Percentiles rank a stretch among this genome's conserved stretches.
These are phyloP conservation scores for Nycticebus coucang DNA, from an alignment of 2,113 vertebrate species.

Conservation along the genomic window DNA sequence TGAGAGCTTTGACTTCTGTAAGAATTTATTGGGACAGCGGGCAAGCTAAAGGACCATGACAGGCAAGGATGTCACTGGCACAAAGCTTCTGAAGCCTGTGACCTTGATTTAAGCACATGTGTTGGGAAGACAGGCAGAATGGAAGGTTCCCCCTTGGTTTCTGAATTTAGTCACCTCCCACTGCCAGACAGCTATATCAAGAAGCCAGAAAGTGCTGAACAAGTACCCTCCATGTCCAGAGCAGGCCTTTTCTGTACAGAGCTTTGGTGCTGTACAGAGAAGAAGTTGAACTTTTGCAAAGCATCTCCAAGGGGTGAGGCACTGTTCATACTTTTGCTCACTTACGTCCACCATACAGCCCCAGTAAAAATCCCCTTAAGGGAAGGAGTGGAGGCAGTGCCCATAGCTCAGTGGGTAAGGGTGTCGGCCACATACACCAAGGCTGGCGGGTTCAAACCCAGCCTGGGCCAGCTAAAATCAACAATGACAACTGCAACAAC, in stretches of 20 bases:
- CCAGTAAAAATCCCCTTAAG: background rate
- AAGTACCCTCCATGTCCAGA: background rate
- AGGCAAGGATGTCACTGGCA: background rate
- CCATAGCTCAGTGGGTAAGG: too few relatives aligned
- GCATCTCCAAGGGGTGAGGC: background rate
- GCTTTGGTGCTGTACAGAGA: background rate
- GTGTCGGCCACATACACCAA: too few relatives aligned
- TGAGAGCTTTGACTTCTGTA: background rate
- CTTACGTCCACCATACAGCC: rapidly evolving
- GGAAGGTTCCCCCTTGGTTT: background rate
- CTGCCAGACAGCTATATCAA: background rate
- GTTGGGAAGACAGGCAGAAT: background rate
- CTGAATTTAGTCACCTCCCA: background rate
- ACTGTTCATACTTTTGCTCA: background rate
- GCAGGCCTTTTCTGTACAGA: background rate
- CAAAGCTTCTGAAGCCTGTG: background rate
- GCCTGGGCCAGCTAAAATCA: too few relatives aligned
- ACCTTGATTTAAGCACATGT: background rate
- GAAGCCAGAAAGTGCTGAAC: background rate
- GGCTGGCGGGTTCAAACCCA: too few relatives aligned
- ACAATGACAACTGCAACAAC: too few relatives aligned
- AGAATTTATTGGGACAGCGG: background rate
- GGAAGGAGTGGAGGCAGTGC: too few relatives aligned
- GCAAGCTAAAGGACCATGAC: background rate
- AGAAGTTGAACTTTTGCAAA: background rate